Conservation (phyloP, 2,888 invertebrate species). For the Saturnia japonica region DNA sequence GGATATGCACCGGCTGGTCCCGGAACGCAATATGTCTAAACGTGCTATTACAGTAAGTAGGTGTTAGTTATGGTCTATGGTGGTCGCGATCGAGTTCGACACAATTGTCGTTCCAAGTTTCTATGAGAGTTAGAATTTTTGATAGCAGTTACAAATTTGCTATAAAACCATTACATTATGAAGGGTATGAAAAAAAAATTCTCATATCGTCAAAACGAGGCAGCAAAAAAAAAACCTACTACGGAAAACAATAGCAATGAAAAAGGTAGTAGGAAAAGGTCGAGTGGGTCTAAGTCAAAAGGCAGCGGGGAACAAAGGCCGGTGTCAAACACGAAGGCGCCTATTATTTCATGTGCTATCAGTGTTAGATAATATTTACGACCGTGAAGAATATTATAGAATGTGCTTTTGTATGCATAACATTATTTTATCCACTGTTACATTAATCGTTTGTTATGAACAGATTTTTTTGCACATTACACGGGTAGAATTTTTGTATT, state of each 20-base stretch:
- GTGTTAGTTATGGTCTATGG: too few relatives aligned
- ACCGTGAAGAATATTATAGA: background rate
- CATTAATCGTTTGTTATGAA: background rate
- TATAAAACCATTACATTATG: background rate
- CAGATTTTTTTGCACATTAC: background rate
- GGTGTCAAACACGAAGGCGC: slow-evolving; percentile 5
- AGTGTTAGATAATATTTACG: background rate
- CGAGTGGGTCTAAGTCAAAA: slow-evolving; percentile 16
- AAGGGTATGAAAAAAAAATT: background rate
- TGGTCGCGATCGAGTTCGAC: too few relatives aligned
- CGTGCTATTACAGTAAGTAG: too few relatives aligned
- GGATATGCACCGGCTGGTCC: too few relatives aligned
- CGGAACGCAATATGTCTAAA: too few relatives aligned
- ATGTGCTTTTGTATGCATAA: background rate
- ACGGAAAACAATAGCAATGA: slow-evolving; percentile 3
- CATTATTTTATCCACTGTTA: background rate
- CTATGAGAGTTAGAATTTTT: background rate
- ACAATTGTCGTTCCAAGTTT: background rate
- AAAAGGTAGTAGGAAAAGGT: slow-evolving; percentile 13
- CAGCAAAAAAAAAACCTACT: background rate
- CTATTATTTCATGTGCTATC: slow-evolving; percentile 2
- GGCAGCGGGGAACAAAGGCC: slow-evolving; percentile 17
- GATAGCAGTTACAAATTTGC: background rate
- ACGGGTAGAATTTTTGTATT: background rate
- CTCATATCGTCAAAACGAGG: background rate